Evolutionary conservation across 2,113 vertebrate species (phyloP).

Genomic region (Nothobranchius furzeri): DNA sequence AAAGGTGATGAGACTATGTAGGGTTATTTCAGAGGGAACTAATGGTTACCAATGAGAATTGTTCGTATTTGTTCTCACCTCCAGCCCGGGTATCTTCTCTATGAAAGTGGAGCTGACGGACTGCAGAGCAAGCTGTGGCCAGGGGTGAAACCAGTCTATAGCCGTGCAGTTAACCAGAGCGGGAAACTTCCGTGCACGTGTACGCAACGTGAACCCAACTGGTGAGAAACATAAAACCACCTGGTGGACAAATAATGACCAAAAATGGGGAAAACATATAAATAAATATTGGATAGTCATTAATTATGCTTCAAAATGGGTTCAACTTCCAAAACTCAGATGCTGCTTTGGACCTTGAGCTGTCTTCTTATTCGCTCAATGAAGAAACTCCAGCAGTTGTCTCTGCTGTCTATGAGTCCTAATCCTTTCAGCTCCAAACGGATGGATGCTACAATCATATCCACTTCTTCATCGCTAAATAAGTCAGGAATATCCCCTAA

Average conservation of each 20-base stretch:
- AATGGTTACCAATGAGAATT: no score
- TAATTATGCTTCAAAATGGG: no score
- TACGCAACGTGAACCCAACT: slow-evolving; percentile 77
- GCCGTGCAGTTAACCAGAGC: slow-evolving; percentile 74
- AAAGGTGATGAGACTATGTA: no score
- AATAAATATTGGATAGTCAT: not conserved
- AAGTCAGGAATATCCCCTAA: slow-evolving; percentile 78
- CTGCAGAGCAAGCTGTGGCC: slow-evolving; percentile 71
- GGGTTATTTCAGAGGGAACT: no score
- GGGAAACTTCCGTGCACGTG: slow-evolving; percentile 75
- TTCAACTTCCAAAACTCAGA: no score
- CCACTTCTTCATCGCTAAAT: slow-evolving; percentile 78
- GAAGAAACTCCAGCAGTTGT: slow-evolving; percentile 83
- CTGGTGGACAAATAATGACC: slow-evolving; percentile 37
- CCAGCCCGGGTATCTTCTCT: slow-evolving; percentile 75
- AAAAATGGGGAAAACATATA: not conserved
- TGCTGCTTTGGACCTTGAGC: slow-evolving; percentile 73
- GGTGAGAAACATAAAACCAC: slow-evolving; percentile 82
- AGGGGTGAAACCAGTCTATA: slow-evolving; percentile 74
- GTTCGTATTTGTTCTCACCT: slow-evolving; percentile 49
- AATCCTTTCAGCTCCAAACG: slow-evolving; percentile 78
- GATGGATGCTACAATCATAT: slow-evolving; percentile 76
- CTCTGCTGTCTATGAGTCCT: slow-evolving; percentile 74
- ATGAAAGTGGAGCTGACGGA: slow-evolving; percentile 77
- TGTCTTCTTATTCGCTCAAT: slow-evolving; percentile 82